Base-by-base conservation (phyloP, 2,797 vertebrate genomes). In the Potorous gilbertii region DNA sequence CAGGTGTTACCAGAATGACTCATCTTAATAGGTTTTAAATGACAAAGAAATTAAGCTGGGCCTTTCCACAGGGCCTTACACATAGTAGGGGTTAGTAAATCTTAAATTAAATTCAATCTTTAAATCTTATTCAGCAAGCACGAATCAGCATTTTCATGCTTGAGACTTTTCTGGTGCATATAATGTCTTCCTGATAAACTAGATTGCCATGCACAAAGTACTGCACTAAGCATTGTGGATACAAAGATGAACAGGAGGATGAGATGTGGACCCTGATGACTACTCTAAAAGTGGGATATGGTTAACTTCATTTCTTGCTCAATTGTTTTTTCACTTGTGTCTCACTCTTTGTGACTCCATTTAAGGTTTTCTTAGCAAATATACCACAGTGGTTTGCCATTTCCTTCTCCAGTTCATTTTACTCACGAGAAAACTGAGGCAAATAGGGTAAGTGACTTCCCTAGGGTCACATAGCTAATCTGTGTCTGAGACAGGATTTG, bases 1-100 rank as follows among this genome's bases (percentile, higher is more conserved):
- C 95, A 93, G 94, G 93, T 97, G 90, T 90, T 97, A 96, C 0
- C 66, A 56, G 95, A 97, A 87, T 95, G 91, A 91, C 1, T 90
- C 12, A 55, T 90, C 16, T 90, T 55, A 34, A 90, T 54, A 31
- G 28, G 31, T n/a, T 55, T 90, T 90, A 55, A 90, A 90, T 90
- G 52, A 90, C 52, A 31, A 55, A 90, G 50, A 4, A 90, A 16
- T 55, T 55, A 55, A 55, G 8, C 13, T 0, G 1, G 54, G 28
- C 3, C 24, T 90, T 90, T 29, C 52, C 29, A 31, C 52, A 54
- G 29, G 28, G 14, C 4, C 29, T 54, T 29, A 46, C 54, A 55
- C 90, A 55, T 55, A 90, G 40, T 90, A 90, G 54, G 90, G 9
- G 12, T 6, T 55, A 90, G 16, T 55, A 90, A 90, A 90, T 55